These are phyloP conservation scores for Periophthalmodon schlosseri DNA, from an alignment of 2,113 vertebrate species.

Conservation along the genomic window DNA sequence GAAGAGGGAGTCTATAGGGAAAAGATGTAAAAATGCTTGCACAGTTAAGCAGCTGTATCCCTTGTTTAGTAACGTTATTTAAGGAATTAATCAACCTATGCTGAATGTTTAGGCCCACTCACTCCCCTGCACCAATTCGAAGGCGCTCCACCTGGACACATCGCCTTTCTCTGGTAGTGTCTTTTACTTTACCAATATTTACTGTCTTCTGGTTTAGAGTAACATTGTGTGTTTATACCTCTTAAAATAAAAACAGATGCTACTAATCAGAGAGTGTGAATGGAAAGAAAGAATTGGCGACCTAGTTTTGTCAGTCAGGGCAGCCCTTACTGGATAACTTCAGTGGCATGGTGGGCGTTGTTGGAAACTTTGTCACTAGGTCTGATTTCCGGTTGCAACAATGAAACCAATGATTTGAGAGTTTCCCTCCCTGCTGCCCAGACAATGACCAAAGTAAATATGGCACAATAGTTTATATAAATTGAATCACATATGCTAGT, in stretches of 20 bases:
- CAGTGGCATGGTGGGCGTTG: constrained; percentile 56
- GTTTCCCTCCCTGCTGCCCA: constrained; percentile 55
- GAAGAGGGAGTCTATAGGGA: neutral
- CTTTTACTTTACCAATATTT: neutral
- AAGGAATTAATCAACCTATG: neutral
- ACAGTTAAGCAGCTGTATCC: no score
- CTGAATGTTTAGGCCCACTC: constrained; percentile 81
- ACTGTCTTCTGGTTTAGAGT: constrained; percentile 6
- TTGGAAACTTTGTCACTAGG: constrained; percentile 63
- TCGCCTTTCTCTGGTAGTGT: constrained; percentile 88
- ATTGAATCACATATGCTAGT: constrained; percentile 28
- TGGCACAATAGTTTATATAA: constrained; percentile 61
- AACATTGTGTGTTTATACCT: constrained; percentile 11
- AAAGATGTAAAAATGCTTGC: neutral
- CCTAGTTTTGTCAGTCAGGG: constrained; percentile 31
- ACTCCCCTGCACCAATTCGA: constrained; percentile 90
- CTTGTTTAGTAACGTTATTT: neutral
- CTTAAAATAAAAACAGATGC: constrained; percentile 15
- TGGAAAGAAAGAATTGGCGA: constrained; percentile 30
- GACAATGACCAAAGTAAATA: constrained; percentile 72
- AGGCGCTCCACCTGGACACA: constrained; percentile 89
- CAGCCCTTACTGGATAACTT: constrained; percentile 40
- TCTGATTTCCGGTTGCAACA: constrained; percentile 66
- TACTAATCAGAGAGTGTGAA: constrained; percentile 18
- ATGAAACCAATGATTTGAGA: constrained; percentile 67